phyloP scores from a whole-genome alignment of 1,140 invertebrate genomes.

The Tenebrio molitor region DNA sequence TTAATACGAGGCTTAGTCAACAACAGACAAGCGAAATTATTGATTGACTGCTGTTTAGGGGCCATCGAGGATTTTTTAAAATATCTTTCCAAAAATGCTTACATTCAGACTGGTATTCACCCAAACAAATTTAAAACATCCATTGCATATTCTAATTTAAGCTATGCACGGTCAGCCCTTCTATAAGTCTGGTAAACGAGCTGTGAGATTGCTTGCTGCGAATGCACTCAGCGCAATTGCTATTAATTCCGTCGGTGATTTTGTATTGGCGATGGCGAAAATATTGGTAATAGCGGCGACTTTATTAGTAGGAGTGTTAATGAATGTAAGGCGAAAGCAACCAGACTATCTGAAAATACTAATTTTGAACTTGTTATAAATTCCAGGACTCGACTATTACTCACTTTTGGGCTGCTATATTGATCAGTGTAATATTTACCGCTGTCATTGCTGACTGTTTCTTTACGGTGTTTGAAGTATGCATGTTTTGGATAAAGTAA shows the following conservation, averaged over 20 bases:
- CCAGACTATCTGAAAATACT: too few relatives aligned
- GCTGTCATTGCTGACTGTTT: constrained; percentile 82
- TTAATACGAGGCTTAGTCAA: constrained; percentile 65
- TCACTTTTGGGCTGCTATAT: constrained; percentile 77
- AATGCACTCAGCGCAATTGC: constrained; percentile 80
- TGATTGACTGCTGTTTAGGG: constrained; percentile 75
- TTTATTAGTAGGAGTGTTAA: constrained; percentile 71
- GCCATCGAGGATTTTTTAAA: constrained; percentile 81
- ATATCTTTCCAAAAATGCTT: constrained; percentile 83
- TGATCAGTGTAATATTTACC: constrained; percentile 76
- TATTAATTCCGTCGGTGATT: constrained; percentile 86
- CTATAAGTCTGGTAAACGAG: constrained; percentile 75
- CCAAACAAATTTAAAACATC: too few relatives aligned
- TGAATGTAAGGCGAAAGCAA: constrained; percentile 72
- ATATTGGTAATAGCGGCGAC: constrained; percentile 78
- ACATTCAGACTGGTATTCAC: constrained; percentile 84
- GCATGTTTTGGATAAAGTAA: constrained; percentile 32
- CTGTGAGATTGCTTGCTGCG: constrained; percentile 71
- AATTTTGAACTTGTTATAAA: too few relatives aligned
- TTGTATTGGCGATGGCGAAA: constrained; percentile 83
- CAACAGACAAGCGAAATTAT: constrained; percentile 44
- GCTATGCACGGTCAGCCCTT: constrained; percentile 82
- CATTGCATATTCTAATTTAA: too few relatives aligned
- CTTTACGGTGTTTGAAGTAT: constrained; percentile 83
- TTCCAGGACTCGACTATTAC: constrained; percentile 65